Percentiles rank a stretch among this genome's conserved stretches.
Conservation (phyloP, 2,113 vertebrate genomes). For the Tetrao urogallus region DNA sequence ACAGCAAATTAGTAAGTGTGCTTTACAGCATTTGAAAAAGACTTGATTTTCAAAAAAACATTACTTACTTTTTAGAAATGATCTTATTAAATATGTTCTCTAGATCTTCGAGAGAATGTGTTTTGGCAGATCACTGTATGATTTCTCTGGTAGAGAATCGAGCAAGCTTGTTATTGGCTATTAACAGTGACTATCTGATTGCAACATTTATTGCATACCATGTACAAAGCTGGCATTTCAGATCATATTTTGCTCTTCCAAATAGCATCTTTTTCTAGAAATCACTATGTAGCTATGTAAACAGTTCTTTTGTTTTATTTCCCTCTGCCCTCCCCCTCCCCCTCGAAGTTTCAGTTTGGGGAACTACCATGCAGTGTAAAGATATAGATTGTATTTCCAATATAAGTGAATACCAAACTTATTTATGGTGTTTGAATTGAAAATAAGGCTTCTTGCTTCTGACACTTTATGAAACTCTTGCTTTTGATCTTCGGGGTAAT, state of each 20-base stretch:
- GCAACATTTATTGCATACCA: not conserved
- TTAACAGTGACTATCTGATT: not conserved
- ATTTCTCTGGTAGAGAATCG: not conserved
- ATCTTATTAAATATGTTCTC: not conserved
- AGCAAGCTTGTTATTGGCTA: not conserved
- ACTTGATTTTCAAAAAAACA: not conserved
- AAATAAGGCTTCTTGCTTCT: not conserved
- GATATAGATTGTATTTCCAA: not conserved
- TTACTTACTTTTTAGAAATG: accelerated
- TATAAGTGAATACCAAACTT: not conserved
- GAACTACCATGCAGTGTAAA: not conserved
- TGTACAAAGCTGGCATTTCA: not conserved
- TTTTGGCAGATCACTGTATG: not conserved
- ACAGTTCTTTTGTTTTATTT: not conserved
- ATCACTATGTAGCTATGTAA: not conserved
- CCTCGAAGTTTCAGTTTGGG: not conserved
- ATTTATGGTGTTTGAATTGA: not conserved
- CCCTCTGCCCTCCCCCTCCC: not conserved
- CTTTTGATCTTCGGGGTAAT: not conserved
- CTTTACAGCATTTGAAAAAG: not conserved
- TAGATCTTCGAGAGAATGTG: not conserved
- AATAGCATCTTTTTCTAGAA: not conserved
- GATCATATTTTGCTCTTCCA: not conserved
- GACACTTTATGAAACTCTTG: not conserved
- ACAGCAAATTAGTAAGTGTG: not conserved